A percentile compares a stretch with the other conserved stretches of the same genome.
Evolutionary conservation across 2,797 vertebrate species (phyloP).

Genomic region (Heliangelus exortis): DNA sequence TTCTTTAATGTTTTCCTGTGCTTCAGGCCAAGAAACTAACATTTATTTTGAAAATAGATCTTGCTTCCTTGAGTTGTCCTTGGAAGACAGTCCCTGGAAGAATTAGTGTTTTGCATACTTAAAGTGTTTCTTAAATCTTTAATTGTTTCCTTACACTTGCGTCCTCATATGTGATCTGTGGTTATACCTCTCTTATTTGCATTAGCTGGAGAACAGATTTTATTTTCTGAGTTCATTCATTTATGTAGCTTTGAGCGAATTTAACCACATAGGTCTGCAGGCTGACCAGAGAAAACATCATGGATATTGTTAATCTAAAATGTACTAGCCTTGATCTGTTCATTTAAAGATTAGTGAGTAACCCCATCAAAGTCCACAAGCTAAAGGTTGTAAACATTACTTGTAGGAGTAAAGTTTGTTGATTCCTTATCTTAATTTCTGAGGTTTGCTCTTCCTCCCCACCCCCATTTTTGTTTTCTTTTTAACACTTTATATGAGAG

Average conservation of each 20-base stretch:
- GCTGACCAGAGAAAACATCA: neutral
- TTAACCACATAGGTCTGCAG: neutral
- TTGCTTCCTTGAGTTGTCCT: slow-evolving; percentile 59
- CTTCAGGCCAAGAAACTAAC: slow-evolving; percentile 20
- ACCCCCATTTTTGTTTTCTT: neutral
- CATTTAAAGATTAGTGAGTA: slow-evolving; percentile 12
- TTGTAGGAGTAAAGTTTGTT: neutral
- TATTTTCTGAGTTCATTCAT: slow-evolving; percentile 28
- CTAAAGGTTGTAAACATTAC: neutral
- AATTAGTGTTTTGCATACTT: slow-evolving; percentile 44
- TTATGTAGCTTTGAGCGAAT: slow-evolving; percentile 44
- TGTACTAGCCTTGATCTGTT: neutral
- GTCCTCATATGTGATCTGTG: slow-evolving; percentile 13
- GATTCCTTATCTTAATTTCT: neutral
- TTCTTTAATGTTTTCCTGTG: slow-evolving; percentile 43
- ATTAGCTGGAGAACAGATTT: slow-evolving; percentile 28
- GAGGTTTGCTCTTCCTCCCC: neutral
- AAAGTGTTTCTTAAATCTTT: slow-evolving; percentile 51
- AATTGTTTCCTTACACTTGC: slow-evolving; percentile 56
- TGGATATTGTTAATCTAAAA: slow-evolving; percentile 3
- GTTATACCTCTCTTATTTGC: slow-evolving; percentile 53
- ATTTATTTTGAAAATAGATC: slow-evolving; percentile 55
- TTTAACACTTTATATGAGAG: neutral
- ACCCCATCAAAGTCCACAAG: neutral
- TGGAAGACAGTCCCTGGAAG: slow-evolving; percentile 61